Conservation (phyloP, 1,140 invertebrate genomes). For the Pomacea maculata region DNA sequence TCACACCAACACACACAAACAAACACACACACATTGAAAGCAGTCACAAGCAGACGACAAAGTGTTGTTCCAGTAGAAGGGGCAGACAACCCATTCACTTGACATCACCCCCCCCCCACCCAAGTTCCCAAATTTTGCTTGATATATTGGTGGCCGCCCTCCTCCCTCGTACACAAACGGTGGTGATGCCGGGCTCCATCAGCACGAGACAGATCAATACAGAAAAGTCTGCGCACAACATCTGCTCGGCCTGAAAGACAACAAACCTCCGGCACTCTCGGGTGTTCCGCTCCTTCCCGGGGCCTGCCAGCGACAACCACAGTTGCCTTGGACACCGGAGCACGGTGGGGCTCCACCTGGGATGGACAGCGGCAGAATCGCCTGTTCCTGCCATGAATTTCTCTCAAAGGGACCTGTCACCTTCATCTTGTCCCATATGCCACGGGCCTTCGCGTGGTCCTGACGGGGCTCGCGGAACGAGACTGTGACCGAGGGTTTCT, state of each 20-base stretch:
- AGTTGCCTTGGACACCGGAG: conserved; percentile 1
- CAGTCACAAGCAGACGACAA: too few relatives aligned
- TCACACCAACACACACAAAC: too few relatives aligned
- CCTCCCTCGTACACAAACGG: too few relatives aligned
- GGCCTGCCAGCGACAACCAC: not conserved
- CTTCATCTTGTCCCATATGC: conserved; percentile 1
- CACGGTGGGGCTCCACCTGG: not conserved
- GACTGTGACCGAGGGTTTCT: not conserved
- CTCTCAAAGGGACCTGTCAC: not conserved
- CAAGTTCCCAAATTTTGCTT: not conserved
- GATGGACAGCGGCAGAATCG: not conserved
- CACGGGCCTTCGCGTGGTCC: not conserved
- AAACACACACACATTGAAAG: too few relatives aligned
- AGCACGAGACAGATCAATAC: too few relatives aligned
- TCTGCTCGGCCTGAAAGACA: too few relatives aligned
- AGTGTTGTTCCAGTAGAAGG: too few relatives aligned
- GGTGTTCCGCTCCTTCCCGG: not conserved
- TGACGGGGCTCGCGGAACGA: not conserved
- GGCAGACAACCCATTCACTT: too few relatives aligned
- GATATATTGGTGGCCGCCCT: not conserved
- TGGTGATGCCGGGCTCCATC: too few relatives aligned
- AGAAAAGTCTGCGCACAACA: too few relatives aligned
- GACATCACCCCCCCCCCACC: too few relatives aligned
- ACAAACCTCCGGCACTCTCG: too few relatives aligned
- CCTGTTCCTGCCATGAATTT: conserved; percentile 6